Conservation (phyloP, 2,797 vertebrate genomes). For the Odontamblyopus rebecca region DNA sequence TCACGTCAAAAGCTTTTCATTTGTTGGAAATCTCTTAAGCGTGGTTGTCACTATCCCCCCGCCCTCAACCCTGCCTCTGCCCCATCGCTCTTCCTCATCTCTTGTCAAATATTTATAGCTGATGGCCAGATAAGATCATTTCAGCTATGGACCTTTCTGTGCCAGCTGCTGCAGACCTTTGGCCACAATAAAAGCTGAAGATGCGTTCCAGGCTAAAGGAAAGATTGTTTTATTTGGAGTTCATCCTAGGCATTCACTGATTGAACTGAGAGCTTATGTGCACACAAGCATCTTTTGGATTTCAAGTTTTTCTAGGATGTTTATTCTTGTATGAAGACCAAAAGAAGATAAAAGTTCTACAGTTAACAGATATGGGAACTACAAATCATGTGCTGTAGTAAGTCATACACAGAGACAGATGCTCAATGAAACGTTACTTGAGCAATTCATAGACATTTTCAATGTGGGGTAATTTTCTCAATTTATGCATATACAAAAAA, state of each 20-base stretch:
- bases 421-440: not conserved
- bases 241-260: constrained; percentile 65
- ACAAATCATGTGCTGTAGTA: not conserved
- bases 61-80: constrained; percentile 27
- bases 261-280: constrained; percentile 47
- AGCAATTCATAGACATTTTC: not conserved
- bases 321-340: not conserved
- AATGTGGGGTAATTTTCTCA: not conserved
- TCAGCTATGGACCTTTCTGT: constrained; percentile 70
- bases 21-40: constrained; percentile 48
- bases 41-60: constrained; percentile 19
- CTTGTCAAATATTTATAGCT: constrained; percentile 81
- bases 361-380: not conserved
- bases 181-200: constrained; percentile 80
- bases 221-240: constrained; percentile 77
- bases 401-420: not conserved
- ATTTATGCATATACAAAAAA: too few relatives aligned
- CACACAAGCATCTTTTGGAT: constrained; percentile 26
- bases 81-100: constrained; percentile 42
- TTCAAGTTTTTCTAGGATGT: not conserved
- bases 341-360: not conserved
- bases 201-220: constrained; percentile 67
- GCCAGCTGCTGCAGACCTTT: constrained; percentile 83
- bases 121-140: constrained; percentile 83
- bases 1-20: constrained; percentile 38